Evolutionary conservation across 2,113 vertebrate genomes (phyloP), one percentile per base, ranked within the genome.

Genomic region (Caranx melampygus): DNA sequence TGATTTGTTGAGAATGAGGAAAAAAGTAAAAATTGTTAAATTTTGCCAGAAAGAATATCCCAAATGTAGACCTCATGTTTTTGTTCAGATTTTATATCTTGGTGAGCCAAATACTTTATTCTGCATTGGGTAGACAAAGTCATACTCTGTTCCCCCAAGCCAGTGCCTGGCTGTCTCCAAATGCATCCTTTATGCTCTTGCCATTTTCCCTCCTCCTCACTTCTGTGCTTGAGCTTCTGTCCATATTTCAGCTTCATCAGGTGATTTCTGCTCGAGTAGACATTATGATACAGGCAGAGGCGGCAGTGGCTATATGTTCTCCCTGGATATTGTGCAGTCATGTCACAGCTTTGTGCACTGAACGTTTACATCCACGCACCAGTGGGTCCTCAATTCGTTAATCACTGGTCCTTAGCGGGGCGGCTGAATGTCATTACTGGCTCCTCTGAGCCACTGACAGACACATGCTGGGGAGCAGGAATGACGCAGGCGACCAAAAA

Each of bases 361-460:
- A 83, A 81, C 54, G 45, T 84, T 89, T 70, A 71, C 9, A 44
- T 80, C 80, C 69, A 81, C 51, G 74, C 82, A 57, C 55, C 61
- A 85, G 64, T 58, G 78, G 75, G 31, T 66, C 78, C 74, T 75
- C 64, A 81, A 71, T 80, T 59, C 75, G 63, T 80, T 91, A 89
- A 91, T 88, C 77, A 58, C 31, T 15, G 8, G 78, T 88, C 88
- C 86, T 89, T 89, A 79, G 78, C 61, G 0, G 63, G 65, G 44
- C 79, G 21, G 66, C 88, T 81, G 82, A 91, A 91, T 90, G 88
- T 85, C 89, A 91, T 92, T 90, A 87, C 72, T 6, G 52, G 66
- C 75, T 81, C 75, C 65, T 89, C 67, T 64, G 82, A 78, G 67
- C 40, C 65, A 34, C 66, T 85, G 82, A 90, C 83, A 78, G 82